Evolutionary conservation across 1,140 invertebrate species (phyloP), one percentile per base, ranked within the genome.

Genomic region (Philaenus spumarius): DNA sequence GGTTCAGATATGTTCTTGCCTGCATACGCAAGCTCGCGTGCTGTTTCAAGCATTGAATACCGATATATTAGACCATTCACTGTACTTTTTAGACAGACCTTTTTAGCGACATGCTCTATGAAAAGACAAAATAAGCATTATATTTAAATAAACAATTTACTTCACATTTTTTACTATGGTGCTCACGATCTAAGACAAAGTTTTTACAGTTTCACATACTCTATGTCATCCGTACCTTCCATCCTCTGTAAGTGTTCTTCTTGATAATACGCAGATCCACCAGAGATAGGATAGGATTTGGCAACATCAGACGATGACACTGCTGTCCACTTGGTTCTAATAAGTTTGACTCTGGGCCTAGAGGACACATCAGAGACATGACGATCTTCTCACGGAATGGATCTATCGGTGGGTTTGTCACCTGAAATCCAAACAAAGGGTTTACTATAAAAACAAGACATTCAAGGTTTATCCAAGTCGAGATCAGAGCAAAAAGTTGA

Each of bases 361-460:
- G 85, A 0, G 89, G 89, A 67, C 89, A 90, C 56, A 91, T 83
- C 69, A 99, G 75, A 0, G 95, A 97, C 95, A 98, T 99, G 52
- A 98, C 95, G 61, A 98, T 91, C 72, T 91, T 93, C 75, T 99
- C 97, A 66, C 97, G 85, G 80, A 99, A 97, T 35, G 97, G 96
- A 81, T 99, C 96, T 62, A 99, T 98, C 3, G 96, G 96, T 14
- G 96, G 96, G 78, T 99, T 98, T 61, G 96, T 99, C 45, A 98
- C 95, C 77, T 81, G 47, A 26, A 59, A 62, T 59, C 6, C 24
- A 59, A 22, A 24, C 2, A 30, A 40, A n/a, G 23, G 40, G 14
- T n/a, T n/a, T n/a, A n/a, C n/a, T n/a, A n/a, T n/a, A n/a, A n/a
- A 14, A 55, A 19, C 14, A 24, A 11, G 4, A 54, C 12, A 40